Evolutionary conservation across 92 coral and sea anemone species (phyloP).

Genomic region (Porites evermanni): DNA sequence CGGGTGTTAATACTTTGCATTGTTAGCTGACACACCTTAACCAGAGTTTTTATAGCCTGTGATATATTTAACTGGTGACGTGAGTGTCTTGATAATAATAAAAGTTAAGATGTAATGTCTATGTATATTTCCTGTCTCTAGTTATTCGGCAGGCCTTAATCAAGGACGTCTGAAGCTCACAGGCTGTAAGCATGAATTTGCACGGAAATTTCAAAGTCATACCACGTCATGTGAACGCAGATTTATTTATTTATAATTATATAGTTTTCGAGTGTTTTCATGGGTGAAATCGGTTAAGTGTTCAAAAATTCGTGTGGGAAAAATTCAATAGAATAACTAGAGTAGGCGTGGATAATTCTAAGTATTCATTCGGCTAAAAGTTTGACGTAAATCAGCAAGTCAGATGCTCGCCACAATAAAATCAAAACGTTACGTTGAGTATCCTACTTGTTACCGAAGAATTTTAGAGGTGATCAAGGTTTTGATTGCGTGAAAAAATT

Average conservation of each 20-base stretch:
- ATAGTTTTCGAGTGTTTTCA: constrained; percentile 5
- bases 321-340: neutral
- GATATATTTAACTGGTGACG: too few relatives aligned
- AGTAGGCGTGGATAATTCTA: constrained; percentile 1
- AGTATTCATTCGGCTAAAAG: neutral
- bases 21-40: too few relatives aligned
- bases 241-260: neutral
- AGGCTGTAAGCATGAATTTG: too few relatives aligned
- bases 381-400: neutral
- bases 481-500: neutral
- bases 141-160: too few relatives aligned
- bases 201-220: neutral
- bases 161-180: too few relatives aligned
- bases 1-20: too few relatives aligned
- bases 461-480: neutral
- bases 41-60: too few relatives aligned
- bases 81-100: too few relatives aligned
- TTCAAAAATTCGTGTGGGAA: constrained; percentile 24
- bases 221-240: neutral
- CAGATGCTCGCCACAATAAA: neutral
- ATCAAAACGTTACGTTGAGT: neutral
- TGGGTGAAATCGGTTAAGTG: constrained; percentile 37
- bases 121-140: too few relatives aligned
- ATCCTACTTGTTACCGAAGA: neutral
- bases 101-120: too few relatives aligned